These are phyloP conservation scores for Synanthedon tipuliformis DNA, from an alignment of 2,888 invertebrate species.

Conservation along the genomic window DNA sequence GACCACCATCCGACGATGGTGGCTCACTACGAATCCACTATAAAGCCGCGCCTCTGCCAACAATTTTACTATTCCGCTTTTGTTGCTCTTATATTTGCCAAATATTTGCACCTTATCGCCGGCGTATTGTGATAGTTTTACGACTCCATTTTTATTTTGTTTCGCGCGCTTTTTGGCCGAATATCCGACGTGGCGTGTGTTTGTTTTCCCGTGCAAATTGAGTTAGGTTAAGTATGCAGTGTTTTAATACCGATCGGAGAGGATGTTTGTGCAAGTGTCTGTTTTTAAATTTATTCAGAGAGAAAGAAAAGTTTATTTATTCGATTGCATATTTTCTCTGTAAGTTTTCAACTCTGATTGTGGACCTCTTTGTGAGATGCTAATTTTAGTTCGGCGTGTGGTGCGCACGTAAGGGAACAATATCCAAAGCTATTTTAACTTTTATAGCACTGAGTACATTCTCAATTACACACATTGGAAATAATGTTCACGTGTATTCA, in stretches of 20 bases:
- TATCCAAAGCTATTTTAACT: too few relatives aligned
- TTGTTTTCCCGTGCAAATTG: constrained; percentile 21
- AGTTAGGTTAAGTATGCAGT: constrained; percentile 14
- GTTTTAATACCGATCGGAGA: constrained; percentile 8
- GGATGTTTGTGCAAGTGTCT: constrained; percentile 14
- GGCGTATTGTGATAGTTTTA: constrained; percentile 44
- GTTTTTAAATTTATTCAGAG: constrained; percentile 5
- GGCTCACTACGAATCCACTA: constrained; percentile 20
- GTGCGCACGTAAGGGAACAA: too few relatives aligned
- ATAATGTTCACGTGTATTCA: too few relatives aligned
- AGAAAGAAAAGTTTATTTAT: constrained; percentile 6
- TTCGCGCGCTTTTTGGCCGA: constrained; percentile 29
- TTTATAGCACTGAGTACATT: too few relatives aligned
- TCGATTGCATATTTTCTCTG: neutral
- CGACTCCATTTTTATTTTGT: constrained; percentile 33
- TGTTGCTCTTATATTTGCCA: constrained; percentile 58
- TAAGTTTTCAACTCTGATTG: too few relatives aligned
- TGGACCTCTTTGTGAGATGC: too few relatives aligned
- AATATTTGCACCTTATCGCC: constrained; percentile 54
- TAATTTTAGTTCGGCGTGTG: too few relatives aligned
- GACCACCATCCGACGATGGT: constrained; percentile 1
- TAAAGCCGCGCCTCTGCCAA: constrained; percentile 38
- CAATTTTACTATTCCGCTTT: constrained; percentile 48
- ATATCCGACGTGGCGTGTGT: constrained; percentile 29
- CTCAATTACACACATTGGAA: too few relatives aligned